Evolutionary conservation across 2,113 vertebrate species (phyloP), one percentile per base, ranked within the genome.

Genomic region (Vulpes lagopus): DNA sequence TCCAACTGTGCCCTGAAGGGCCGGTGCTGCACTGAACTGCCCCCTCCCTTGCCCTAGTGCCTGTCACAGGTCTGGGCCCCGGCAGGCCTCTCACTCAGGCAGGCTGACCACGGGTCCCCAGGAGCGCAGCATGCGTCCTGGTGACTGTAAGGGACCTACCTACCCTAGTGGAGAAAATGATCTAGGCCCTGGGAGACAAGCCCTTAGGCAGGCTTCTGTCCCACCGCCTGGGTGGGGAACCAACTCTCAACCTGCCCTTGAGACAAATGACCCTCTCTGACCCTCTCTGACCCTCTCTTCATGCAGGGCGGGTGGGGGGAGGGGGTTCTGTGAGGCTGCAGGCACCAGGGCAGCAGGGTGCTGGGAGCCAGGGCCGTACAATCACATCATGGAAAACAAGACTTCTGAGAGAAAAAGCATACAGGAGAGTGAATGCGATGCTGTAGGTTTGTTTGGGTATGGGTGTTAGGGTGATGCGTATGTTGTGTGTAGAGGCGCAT

Each of bases 381-480:
- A 51, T 35, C 81, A 49, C 38, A 16, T 71, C 2, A 43, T 43
- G 0, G 82, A 90, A 60, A 3, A 10, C 53, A 43, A 67, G 32
- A 71, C 4, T 43, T 32, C 69, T 38, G 43, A 49, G 84, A 74
- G 30, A 4, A 3, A 1, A 71, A 23, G 62, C 27, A 51, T 5
- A 1, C 2, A 30, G 35, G 15, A 11, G n/a, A 32, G 65, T 23
- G 43, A 62, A 12, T 2, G 3, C 17, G n/a, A 43, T 1, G 1
- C 0, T 84, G 30, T 64, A 57, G 22, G 51, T 22, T 14, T 84
- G 81, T 84, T 11, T 62, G 65, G 14, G 20, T 71, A 9, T 0
- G 0, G 27, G 14, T 12, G n/a, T 51, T 20, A 7, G 30, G 25
- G 88, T 12, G 71, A 30, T 9, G 35, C 14, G 20, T 53, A 23